A percentile compares a stretch with the other conserved stretches of the same genome.
Evolutionary conservation across 2,888 invertebrate species (phyloP).

Genomic region (Diarsia brunnea): DNA sequence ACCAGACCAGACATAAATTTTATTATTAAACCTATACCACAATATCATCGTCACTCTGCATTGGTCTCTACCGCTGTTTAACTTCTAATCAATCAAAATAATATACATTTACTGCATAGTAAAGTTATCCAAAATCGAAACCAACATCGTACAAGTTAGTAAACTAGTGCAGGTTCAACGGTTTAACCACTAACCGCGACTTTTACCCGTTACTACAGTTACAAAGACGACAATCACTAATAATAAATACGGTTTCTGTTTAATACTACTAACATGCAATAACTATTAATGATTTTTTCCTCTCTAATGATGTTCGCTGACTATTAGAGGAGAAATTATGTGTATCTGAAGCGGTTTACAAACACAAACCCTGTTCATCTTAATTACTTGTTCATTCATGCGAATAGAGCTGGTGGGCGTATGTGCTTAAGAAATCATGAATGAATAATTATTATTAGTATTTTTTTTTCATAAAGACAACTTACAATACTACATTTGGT

Average conservation of each 20-base stretch:
- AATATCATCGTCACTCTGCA: too few species aligned
- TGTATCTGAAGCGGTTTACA: constrained; percentile 32
- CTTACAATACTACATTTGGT: too few species aligned
- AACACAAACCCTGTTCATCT: constrained; percentile 17
- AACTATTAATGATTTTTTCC: constrained; percentile 18
- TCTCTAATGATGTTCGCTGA: constrained; percentile 14
- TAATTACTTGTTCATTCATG: constrained; percentile 22
- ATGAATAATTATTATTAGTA: neutral
- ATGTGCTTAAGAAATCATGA: neutral
- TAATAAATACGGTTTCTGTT: constrained; percentile 27
- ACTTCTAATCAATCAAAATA: neutral
- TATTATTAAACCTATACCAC: neutral
- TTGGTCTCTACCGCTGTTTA: too few species aligned
- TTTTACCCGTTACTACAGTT: neutral
- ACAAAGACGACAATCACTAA: neutral
- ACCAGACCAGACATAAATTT: neutral
- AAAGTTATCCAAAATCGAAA: neutral
- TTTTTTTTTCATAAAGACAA: too few species aligned
- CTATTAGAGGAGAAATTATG: constrained; percentile 35
- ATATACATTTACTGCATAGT: neutral
- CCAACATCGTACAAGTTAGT: neutral
- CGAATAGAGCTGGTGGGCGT: neutral
- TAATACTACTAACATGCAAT: constrained; percentile 33
- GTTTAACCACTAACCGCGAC: neutral
- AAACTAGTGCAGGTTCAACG: constrained; percentile 3